Evolutionary conservation across 2,797 vertebrate genomes (phyloP).

Genomic region (Hirundo rustica): DNA sequence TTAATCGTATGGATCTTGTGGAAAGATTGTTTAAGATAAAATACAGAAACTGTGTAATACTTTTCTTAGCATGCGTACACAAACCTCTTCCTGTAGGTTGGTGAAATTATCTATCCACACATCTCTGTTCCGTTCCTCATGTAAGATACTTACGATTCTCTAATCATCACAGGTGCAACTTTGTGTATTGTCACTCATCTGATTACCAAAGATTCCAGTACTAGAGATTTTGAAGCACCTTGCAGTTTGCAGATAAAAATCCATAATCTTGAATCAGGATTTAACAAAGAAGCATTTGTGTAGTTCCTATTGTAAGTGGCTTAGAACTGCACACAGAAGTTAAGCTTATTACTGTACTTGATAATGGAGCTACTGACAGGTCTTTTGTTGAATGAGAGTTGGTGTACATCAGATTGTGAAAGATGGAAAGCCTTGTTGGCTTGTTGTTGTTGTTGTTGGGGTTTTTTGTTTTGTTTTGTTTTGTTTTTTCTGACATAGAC

Average conservation of each 20-base stretch:
- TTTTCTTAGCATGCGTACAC: not conserved
- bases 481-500: not conserved
- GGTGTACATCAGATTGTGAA: slow-evolving; percentile 8
- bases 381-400: slow-evolving; percentile 33
- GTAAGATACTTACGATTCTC: not conserved
- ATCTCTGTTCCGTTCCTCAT: not conserved
- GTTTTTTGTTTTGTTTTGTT: not conserved
- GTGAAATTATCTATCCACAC: not conserved
- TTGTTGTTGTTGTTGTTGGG: not conserved
- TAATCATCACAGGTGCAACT: not conserved
- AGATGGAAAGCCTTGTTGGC: not conserved
- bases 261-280: slow-evolving; percentile 15
- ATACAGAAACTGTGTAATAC: not conserved
- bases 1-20: not conserved
- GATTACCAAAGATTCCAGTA: not conserved
- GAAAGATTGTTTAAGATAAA: not conserved
- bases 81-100: not conserved
- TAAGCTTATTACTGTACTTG: slow-evolving; percentile 53
- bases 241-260: not conserved
- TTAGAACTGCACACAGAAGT: slow-evolving; percentile 35
- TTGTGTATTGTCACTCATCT: not conserved
- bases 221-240: slow-evolving; percentile 6
- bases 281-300: slow-evolving; percentile 33
- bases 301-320: slow-evolving; percentile 41
- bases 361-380: slow-evolving; percentile 34